Evolutionary conservation across 1,140 invertebrate genomes (phyloP).

Genomic region (Bombus superbus): DNA sequence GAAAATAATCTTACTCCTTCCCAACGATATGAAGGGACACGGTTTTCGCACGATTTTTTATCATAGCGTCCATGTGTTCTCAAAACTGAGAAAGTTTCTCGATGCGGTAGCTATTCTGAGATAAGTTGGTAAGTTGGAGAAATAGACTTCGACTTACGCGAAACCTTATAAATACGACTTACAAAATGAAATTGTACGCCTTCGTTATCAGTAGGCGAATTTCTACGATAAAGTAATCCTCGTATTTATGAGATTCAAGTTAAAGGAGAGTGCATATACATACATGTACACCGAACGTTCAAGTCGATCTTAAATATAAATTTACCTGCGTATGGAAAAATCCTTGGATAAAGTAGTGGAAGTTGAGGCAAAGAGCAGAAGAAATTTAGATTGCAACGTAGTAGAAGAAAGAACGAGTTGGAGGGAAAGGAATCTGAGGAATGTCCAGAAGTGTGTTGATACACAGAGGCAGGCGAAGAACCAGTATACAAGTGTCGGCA

Average conservation of each 20-base stretch:
- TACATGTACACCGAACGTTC: background rate
- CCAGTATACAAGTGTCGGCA: slow-evolving; percentile 54
- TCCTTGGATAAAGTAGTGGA: background rate
- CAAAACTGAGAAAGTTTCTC: background rate
- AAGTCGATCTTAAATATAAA: background rate
- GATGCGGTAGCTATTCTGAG: background rate
- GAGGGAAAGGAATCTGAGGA: slow-evolving; percentile 13
- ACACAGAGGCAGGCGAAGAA: slow-evolving; percentile 35
- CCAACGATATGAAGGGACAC: background rate
- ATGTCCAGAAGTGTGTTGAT: slow-evolving; percentile 43
- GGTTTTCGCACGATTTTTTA: background rate
- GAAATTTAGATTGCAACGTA: background rate
- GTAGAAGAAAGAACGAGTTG: slow-evolving; percentile 1
- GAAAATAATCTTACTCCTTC: background rate
- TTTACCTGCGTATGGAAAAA: background rate
- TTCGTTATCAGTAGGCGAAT: background rate
- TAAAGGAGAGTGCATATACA: too few relatives aligned
- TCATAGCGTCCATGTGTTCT: too few relatives aligned
- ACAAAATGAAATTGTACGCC: background rate
- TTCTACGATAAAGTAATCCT: background rate
- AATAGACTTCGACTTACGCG: background rate
- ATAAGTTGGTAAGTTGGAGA: background rate
- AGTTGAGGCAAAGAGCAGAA: background rate
- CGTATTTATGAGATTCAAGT: too few relatives aligned
- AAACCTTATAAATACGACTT: too few relatives aligned